Conservation (phyloP, 2,888 invertebrate species). For the Cryptocephalus primarius region DNA sequence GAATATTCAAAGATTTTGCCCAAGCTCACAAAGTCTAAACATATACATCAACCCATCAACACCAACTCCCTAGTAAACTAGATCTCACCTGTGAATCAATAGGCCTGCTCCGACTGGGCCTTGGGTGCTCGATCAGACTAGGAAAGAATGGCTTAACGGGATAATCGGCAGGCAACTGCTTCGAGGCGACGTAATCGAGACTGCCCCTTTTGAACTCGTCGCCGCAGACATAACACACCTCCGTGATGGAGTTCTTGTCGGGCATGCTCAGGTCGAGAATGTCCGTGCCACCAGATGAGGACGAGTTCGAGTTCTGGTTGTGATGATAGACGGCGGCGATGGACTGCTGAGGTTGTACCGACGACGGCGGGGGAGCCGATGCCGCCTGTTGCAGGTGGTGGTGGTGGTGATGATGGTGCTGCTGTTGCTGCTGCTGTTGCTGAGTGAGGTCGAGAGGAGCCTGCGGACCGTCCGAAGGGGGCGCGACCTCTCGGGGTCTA, state of each 20-base stretch:
- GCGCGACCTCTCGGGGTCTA: neutral
- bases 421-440: slow-evolving; percentile 12
- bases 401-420: slow-evolving; percentile 17
- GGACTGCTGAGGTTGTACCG: slow-evolving; percentile 1
- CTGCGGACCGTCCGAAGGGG: slow-evolving; percentile 17
- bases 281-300: slow-evolving; percentile 58
- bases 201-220: slow-evolving; percentile 79
- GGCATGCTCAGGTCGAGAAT: slow-evolving; percentile 86
- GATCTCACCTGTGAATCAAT: neutral
- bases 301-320: slow-evolving; percentile 37
- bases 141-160: slow-evolving; percentile 30
- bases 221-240: slow-evolving; percentile 85
- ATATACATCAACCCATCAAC: too few relatives aligned
- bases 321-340: slow-evolving; percentile 20
- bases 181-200: slow-evolving; percentile 56
- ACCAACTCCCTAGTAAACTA: too few relatives aligned
- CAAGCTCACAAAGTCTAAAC: too few relatives aligned
- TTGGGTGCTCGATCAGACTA: slow-evolving; percentile 62
- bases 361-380: slow-evolving; percentile 24
- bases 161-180: slow-evolving; percentile 38
- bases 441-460: slow-evolving; percentile 46
- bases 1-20: too few relatives aligned
- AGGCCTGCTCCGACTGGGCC: slow-evolving; percentile 66
- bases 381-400: slow-evolving; percentile 26
- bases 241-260: slow-evolving; percentile 81